Base-by-base conservation (phyloP, 2,888 invertebrate genomes). In the Macrosiphum euphorbiae region DNA sequence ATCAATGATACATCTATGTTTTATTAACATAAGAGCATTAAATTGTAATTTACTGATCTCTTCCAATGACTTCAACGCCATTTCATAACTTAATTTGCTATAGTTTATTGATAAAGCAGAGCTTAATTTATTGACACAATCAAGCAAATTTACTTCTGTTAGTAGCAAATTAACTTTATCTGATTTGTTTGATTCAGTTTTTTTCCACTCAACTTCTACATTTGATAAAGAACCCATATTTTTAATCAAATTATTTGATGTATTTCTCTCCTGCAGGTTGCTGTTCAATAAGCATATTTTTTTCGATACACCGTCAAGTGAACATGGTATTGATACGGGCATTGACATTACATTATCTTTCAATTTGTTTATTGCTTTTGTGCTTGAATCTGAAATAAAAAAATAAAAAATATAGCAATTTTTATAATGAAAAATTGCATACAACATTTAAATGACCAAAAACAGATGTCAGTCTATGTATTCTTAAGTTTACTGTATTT, bases 111-210 rank as follows among this genome's bases (percentile, higher is more conserved):
- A 35, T 35, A 78, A 78, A 24, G 78, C 35, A 35, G 35, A 78
- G 20, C 35, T 10, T 35, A 78, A 41, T 20, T 20, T 78, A 78
- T 78, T 20, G 20, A 78, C 35, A 78, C 3, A 78, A 78, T 78
- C 78, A 78, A 78, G 96, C 20, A 98, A 95, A 92, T 97, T 97
- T 95, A 97, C 96, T 95, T 98, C 98, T 0, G 96, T 96, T 95
- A 97, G 97, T 84, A 97, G 95, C 97, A 97, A 91, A 52, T 85
- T 94, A 24, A 94, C 91, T 94, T 90, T 88, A 24, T 86, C 41
- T 28, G 28, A 26, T 91, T 91, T 84, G 13, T 41, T 55, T 52
- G 52, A 35, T 52, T 52, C 50, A 35, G 35, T 78, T 78, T 78
- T 35, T 78, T 20, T 78, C 35, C 35, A 20, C 8, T 78, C 78